Conservation (phyloP, 2,888 invertebrate genomes). For the Notocelia uddmanniana region DNA sequence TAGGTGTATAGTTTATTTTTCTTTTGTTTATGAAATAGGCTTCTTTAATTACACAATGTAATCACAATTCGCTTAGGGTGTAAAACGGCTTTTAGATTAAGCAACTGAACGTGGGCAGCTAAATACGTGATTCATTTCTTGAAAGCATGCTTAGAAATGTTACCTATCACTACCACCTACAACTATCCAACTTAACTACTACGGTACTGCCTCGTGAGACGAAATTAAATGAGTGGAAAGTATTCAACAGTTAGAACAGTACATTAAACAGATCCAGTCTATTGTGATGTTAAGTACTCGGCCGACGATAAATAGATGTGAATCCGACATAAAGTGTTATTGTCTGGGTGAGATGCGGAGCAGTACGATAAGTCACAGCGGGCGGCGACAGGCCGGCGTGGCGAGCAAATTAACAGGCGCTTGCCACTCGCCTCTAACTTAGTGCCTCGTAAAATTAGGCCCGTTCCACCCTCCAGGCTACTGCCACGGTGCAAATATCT, state of each 20-base stretch:
- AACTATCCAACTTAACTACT: conserved; percentile 17
- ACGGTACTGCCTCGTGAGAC: conserved; percentile 48
- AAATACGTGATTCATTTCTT: not conserved
- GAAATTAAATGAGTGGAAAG: conserved; percentile 53
- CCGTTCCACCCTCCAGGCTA: conserved; percentile 74
- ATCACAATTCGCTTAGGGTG: not conserved
- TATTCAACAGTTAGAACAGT: conserved; percentile 54
- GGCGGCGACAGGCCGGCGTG: conserved; percentile 80
- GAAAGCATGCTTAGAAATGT: conserved; percentile 1
- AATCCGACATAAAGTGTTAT: conserved; percentile 66
- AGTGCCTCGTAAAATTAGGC: conserved; percentile 84
- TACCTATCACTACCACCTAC: conserved; percentile 1
- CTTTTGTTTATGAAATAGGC: conserved; percentile 3
- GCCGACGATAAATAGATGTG: conserved; percentile 63
- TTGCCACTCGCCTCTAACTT: conserved; percentile 81
- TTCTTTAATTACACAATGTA: conserved; percentile 3
- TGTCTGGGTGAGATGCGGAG: conserved; percentile 53
- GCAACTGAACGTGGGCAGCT: not conserved
- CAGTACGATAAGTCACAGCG: conserved; percentile 77
- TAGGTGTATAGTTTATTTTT: not conserved
- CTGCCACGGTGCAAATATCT: conserved; percentile 24
- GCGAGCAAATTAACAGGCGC: conserved; percentile 82
- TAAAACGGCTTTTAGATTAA: conserved; percentile 2
- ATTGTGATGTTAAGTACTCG: conserved; percentile 55
- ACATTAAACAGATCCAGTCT: conserved; percentile 58